A percentile compares a stretch with the other conserved stretches of the same genome.
Conservation (phyloP, 2,113 vertebrate genomes). For the Pelecanus crispus region DNA sequence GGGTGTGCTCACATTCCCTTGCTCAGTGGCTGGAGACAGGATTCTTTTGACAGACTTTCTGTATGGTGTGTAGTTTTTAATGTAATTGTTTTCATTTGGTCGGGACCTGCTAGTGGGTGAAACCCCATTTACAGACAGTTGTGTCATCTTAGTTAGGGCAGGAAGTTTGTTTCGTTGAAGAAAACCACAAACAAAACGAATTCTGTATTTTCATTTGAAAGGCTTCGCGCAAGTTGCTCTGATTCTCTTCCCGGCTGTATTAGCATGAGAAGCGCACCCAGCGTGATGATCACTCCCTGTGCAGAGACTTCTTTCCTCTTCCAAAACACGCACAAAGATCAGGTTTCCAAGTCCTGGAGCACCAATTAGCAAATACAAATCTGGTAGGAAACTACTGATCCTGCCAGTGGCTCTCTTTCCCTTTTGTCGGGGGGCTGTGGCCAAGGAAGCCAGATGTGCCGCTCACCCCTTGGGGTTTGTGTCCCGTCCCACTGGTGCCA, state of each 20-base stretch:
- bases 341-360: background rate
- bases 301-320: background rate
- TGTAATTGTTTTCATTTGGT: background rate
- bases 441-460: rapidly evolving
- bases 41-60: background rate
- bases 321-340: background rate
- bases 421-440: background rate
- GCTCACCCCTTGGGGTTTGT: background rate
- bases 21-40: background rate
- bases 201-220: background rate
- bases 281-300: rapidly evolving
- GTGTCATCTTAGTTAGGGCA: background rate
- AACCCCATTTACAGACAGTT: background rate
- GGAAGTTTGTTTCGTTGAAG: background rate
- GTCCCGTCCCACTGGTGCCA: rapidly evolving
- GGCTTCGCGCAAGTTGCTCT: rapidly evolving
- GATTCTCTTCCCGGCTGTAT: background rate
- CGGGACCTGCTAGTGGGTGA: background rate
- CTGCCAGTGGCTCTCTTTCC: background rate
- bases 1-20: background rate
- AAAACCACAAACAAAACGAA: background rate
- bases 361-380: background rate
- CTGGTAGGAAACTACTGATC: background rate
- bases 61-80: background rate
- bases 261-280: background rate